These are phyloP conservation scores for Lacerta bilineata DNA, from an alignment of 2,797 vertebrate species.

Conservation along the genomic window DNA sequence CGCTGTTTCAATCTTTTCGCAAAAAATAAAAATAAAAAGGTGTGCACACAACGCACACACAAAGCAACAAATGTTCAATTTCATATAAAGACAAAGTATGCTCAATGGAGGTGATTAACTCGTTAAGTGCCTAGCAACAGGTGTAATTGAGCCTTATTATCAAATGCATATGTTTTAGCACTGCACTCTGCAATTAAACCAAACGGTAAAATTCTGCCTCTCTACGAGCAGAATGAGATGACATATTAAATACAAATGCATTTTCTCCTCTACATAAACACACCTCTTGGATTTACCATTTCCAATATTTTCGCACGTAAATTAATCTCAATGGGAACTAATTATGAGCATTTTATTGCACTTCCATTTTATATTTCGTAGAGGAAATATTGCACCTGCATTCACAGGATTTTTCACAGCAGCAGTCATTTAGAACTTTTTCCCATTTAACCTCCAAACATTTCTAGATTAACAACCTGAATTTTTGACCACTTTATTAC, in stretches of 20 bases:
- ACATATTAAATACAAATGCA: constrained; percentile 6
- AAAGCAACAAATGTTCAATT: background rate
- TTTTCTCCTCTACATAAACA: constrained; percentile 23
- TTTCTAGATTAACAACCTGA: constrained; percentile 9
- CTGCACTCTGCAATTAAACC: background rate
- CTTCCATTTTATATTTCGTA: constrained; percentile 9
- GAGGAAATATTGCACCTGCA: constrained; percentile 33
- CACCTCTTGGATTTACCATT: constrained; percentile 28
- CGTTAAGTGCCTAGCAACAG: constrained; percentile 11
- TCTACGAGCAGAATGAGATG: background rate
- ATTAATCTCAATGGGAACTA: constrained; percentile 28
- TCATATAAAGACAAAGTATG: background rate
- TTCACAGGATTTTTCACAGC: background rate
- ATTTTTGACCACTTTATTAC: background rate
- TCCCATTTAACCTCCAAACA: constrained; percentile 8
- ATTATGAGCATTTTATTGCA: constrained; percentile 27
- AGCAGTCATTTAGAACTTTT: constrained; percentile 29
- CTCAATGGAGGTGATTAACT: constrained; percentile 20
- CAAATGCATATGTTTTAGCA: background rate
- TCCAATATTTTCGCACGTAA: constrained; percentile 41
- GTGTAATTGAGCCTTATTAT: constrained; percentile 10
- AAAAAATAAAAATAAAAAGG: no score
- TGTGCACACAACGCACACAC: no score
- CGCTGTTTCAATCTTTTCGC: background rate
- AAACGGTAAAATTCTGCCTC: background rate